phyloP scores from a whole-genome alignment of 2,888 invertebrate species.

The Cepaea hortensis region DNA sequence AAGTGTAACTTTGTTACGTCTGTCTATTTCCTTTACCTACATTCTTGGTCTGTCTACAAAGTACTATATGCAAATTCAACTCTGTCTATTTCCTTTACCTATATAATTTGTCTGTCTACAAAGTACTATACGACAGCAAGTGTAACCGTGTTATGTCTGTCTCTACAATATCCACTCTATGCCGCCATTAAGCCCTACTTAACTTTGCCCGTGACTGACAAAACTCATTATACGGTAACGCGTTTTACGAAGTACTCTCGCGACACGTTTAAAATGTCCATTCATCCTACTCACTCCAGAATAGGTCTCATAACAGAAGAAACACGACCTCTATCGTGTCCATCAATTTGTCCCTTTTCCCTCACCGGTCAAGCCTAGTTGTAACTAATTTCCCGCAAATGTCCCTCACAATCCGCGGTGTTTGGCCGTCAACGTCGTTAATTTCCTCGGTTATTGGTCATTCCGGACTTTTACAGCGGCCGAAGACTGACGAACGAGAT shows the following conservation, averaged over 20 bases:
- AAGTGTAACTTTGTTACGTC: too few relatives aligned
- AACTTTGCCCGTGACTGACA: too few relatives aligned
- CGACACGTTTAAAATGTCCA: constrained; percentile 5
- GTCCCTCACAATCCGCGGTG: constrained; percentile 27
- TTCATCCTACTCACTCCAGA: neutral
- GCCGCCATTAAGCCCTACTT: too few relatives aligned
- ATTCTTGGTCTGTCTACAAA: too few relatives aligned
- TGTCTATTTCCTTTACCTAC: too few relatives aligned
- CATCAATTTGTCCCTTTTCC: constrained; percentile 26
- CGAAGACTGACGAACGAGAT: neutral
- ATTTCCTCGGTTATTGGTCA: constrained; percentile 42
- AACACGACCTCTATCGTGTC: constrained; percentile 29
- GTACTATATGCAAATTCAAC: too few relatives aligned
- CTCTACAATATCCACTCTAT: too few relatives aligned
- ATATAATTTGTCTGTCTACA: too few relatives aligned
- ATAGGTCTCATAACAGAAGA: constrained; percentile 39
- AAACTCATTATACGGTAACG: too few relatives aligned
- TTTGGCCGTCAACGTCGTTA: constrained; percentile 27
- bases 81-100: too few relatives aligned
- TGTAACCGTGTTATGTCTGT: too few relatives aligned
- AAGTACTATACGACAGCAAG: too few relatives aligned
- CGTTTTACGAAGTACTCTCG: neutral
- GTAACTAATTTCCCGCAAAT: constrained; percentile 39
- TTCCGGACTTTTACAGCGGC: neutral
- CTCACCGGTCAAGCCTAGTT: constrained; percentile 8